These are phyloP conservation scores for Nannobrachium achirus DNA, from an alignment of 2,113 vertebrate species.

Conservation along the genomic window DNA sequence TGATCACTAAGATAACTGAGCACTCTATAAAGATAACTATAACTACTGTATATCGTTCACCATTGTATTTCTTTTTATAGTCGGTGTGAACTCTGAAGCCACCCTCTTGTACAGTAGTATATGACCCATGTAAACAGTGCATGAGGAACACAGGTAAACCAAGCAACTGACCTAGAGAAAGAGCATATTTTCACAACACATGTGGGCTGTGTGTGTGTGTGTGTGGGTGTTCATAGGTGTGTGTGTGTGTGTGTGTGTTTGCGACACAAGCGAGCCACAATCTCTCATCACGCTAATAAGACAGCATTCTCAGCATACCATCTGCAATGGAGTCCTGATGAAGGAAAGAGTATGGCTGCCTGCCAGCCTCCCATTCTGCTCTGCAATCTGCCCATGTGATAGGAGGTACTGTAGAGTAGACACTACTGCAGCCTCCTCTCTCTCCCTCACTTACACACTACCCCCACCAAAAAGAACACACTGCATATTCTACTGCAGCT, in stretches of 20 bases:
- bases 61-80: too few species aligned
- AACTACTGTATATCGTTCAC: too few species aligned
- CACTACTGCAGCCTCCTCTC: slow-evolving; percentile 65
- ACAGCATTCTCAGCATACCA: slow-evolving; percentile 78
- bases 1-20: too few species aligned
- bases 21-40: too few species aligned
- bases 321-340: slow-evolving; percentile 76
- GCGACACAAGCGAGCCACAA: slow-evolving; percentile 38
- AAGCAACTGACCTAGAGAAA: not conserved
- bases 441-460: not conserved
- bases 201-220: slow-evolving; percentile 5
- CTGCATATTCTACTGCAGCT: slow-evolving; percentile 69
- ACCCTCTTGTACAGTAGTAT: too few species aligned
- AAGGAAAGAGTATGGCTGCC: slow-evolving; percentile 64
- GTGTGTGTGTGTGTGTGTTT: slow-evolving; percentile 9
- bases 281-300: slow-evolving; percentile 50
- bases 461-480: slow-evolving; percentile 39
- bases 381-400: slow-evolving; percentile 77
- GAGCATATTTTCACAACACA: not conserved
- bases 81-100: too few species aligned
- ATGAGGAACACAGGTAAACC: not conserved
- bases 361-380: slow-evolving; percentile 79
- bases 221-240: slow-evolving; percentile 1
- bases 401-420: slow-evolving; percentile 63
- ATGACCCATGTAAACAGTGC: not conserved